Percentiles rank a stretch among this genome's conserved stretches.
Evolutionary conservation across 2,113 vertebrate species (phyloP).

Genomic region (Chamaea fasciata): DNA sequence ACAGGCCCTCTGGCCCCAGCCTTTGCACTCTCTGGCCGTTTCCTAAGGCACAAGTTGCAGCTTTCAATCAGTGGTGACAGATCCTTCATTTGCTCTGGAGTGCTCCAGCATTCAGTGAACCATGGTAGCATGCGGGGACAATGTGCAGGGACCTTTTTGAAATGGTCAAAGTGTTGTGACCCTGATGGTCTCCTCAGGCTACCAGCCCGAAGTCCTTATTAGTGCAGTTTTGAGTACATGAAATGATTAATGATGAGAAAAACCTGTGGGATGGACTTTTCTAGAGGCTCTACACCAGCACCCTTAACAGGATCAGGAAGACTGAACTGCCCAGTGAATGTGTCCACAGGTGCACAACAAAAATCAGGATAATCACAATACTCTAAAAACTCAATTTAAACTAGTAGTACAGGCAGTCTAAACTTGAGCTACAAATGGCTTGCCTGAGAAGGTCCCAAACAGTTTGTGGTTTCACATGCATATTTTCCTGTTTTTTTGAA

Average conservation of each 20-base stretch:
- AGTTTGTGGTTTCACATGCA: background rate
- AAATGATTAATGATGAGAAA: background rate
- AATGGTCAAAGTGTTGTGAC: background rate
- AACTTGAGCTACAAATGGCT: background rate
- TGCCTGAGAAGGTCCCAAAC: background rate
- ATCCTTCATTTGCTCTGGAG: background rate
- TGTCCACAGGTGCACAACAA: background rate
- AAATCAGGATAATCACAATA: background rate
- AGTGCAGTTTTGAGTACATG: background rate
- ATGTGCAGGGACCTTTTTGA: background rate
- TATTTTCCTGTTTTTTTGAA: background rate
- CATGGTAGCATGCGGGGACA: background rate
- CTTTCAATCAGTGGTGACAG: background rate
- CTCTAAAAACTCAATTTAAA: background rate
- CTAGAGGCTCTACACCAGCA: background rate
- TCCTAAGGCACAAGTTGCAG: background rate
- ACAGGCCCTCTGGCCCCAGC: background rate
- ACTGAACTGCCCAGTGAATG: background rate
- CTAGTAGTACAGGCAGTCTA: background rate
- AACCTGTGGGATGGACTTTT: background rate
- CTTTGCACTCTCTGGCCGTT: background rate
- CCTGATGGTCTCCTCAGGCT: background rate
- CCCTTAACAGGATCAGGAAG: background rate
- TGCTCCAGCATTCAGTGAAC: rapidly evolving
- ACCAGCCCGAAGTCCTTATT: background rate